Evolutionary conservation across 2,797 vertebrate species (phyloP).

Genomic region (Paguma larvata): DNA sequence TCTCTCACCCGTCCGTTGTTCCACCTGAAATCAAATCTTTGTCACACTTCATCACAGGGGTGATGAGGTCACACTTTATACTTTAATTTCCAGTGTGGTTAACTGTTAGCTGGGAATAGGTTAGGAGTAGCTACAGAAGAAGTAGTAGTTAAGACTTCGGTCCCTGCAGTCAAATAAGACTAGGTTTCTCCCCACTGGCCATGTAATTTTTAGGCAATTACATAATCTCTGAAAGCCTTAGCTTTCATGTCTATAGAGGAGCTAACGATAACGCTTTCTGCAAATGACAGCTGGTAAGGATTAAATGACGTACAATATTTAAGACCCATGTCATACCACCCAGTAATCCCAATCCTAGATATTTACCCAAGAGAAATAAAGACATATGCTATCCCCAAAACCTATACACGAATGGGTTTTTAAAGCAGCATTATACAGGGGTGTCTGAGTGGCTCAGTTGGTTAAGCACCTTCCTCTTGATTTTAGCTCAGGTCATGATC

Average conservation of each 20-base stretch:
- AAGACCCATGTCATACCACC: not conserved
- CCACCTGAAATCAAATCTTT: constrained; percentile 37
- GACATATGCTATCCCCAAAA: not conserved
- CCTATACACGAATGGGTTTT: not conserved
- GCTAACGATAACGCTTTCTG: constrained; percentile 21
- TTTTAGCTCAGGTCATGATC: no score
- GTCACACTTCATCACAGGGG: not conserved
- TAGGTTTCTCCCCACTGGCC: not conserved
- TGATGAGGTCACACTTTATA: not conserved
- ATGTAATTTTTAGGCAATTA: not conserved
- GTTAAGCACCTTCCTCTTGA: no score
- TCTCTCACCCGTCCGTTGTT: constrained; percentile 48
- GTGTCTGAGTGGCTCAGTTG: no score
- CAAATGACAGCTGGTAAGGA: not conserved
- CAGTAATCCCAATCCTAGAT: not conserved
- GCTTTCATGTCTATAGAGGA: constrained; percentile 31
- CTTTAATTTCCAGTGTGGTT: constrained; percentile 27
- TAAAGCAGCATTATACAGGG: not conserved
- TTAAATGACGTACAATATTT: not conserved
- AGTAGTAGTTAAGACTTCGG: not conserved
- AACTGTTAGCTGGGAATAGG: not conserved
- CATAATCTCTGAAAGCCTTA: not conserved
- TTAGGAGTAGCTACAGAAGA: not conserved
- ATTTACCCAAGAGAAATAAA: not conserved
- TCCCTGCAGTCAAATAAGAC: not conserved